Conservation (phyloP, 2,797 vertebrate genomes). For the Nasua narica region DNA sequence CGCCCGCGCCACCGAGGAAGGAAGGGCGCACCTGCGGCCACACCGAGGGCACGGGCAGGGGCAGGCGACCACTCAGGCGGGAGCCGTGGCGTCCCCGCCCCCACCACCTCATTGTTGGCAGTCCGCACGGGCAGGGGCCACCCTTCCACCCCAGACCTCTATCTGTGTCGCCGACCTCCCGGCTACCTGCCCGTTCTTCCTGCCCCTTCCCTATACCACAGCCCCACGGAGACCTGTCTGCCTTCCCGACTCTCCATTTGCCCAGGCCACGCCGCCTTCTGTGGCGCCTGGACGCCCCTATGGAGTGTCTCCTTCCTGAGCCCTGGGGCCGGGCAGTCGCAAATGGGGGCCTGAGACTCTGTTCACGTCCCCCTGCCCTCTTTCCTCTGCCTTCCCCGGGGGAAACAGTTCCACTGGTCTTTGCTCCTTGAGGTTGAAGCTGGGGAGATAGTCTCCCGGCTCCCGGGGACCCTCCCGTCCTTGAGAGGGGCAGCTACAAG, state of each 20-base stretch:
- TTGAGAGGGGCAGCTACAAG: neutral
- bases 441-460: neutral
- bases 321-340: neutral
- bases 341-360: no score
- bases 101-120: rapidly evolving
- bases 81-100: rapidly evolving
- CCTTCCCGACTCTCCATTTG: neutral
- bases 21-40: neutral
- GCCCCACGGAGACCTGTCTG: neutral
- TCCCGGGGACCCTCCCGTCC: neutral
- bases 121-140: no score
- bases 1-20: neutral
- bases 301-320: no score
- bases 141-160: neutral
- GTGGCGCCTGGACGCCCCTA: neutral
- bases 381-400: neutral
- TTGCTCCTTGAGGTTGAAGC: neutral
- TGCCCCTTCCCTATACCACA: neutral
- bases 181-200: neutral
- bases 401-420: neutral
- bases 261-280: neutral
- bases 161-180: neutral
- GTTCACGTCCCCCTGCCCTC: no score
- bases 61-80: rapidly evolving
- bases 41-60: rapidly evolving